Conservation (phyloP, 2,797 vertebrate genomes). For the Saguinus oedipus region DNA sequence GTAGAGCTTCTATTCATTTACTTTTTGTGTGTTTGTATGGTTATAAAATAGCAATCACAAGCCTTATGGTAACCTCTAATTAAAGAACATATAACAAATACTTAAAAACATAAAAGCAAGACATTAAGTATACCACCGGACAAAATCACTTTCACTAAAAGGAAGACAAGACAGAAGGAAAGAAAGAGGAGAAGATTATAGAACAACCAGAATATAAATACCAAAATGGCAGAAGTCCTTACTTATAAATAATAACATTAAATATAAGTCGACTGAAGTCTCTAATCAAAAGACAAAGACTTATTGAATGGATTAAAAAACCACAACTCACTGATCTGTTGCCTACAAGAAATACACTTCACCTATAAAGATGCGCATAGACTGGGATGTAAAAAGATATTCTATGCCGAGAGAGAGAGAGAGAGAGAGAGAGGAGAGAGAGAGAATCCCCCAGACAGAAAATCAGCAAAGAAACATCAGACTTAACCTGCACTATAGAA, state of each 20-base stretch:
- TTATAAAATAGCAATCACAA: neutral
- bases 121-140: neutral
- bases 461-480: neutral
- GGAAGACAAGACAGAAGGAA: neutral
- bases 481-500: neutral
- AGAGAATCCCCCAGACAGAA: neutral
- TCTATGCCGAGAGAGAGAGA: neutral
- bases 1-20: neutral
- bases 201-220: neutral
- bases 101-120: neutral
- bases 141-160: neutral
- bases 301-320: neutral
- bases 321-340: neutral
- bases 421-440: neutral
- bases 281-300: neutral
- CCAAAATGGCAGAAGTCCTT: neutral
- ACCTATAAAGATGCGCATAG: neutral
- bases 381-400: neutral
- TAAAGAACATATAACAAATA: neutral
- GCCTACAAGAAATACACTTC: neutral
- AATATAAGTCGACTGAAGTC: neutral
- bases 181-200: neutral
- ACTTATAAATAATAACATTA: neutral
- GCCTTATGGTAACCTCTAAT: neutral
- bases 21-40: neutral